Conservation (phyloP, 2,888 invertebrate genomes). For the Globia sparganii region DNA sequence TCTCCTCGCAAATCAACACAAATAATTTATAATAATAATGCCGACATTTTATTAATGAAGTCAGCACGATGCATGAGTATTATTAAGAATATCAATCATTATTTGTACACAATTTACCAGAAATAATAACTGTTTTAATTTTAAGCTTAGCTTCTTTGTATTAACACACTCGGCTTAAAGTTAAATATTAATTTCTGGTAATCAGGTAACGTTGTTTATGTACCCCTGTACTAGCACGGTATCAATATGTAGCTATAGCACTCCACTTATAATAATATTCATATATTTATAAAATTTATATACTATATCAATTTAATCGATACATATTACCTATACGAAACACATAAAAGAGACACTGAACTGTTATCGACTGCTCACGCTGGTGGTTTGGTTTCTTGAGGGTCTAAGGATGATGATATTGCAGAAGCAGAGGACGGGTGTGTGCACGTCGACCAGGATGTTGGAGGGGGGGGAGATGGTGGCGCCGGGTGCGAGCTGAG, state of each 20-base stretch:
- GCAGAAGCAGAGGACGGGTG: conserved; percentile 88
- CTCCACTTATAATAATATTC: conserved; percentile 31
- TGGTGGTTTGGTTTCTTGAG: neutral
- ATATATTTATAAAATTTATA: conserved; percentile 30
- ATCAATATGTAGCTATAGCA: conserved; percentile 57
- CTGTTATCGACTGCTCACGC: conserved; percentile 46
- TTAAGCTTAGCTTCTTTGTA: conserved; percentile 31
- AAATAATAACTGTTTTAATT: conserved; percentile 46
- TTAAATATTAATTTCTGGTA: conserved; percentile 57
- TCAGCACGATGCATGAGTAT: conserved; percentile 81
- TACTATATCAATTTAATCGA: conserved; percentile 48
- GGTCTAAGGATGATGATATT: conserved; percentile 25
- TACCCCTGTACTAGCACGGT: conserved; percentile 57
- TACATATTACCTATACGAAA: conserved; percentile 31
- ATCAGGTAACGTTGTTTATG: conserved; percentile 43
- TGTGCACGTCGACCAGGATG: conserved; percentile 84
- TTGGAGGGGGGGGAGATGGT: conserved; percentile 83
- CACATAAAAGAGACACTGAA: conserved; percentile 42
- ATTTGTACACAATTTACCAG: conserved; percentile 54
- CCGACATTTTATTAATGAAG: conserved; percentile 28
- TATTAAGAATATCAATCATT: conserved; percentile 42
- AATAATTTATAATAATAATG: conserved; percentile 46
- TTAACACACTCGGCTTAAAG: conserved; percentile 37
- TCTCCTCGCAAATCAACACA: conserved; percentile 55
- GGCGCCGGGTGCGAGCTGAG: conserved; percentile 87